Evolutionary conservation across 2,888 invertebrate genomes (phyloP).

Genomic region (Mesorhabditis spiculigera): DNA sequence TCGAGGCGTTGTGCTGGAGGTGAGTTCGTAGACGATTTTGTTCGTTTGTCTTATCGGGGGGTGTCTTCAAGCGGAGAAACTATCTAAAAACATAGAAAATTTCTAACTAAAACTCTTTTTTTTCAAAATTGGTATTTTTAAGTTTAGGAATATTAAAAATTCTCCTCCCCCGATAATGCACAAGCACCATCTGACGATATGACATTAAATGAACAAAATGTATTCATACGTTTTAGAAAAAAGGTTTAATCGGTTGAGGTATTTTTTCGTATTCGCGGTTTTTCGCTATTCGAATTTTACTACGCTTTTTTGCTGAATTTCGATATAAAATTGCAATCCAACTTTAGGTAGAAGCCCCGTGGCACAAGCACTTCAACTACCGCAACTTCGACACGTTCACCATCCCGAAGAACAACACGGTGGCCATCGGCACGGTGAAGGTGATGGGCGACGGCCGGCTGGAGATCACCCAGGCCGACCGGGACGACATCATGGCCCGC

Average conservation of each 20-base stretch:
- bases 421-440: conserved; percentile 43
- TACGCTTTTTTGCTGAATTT: not conserved
- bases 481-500: conserved; percentile 39
- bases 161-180: no score
- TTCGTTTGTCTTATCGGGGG: not conserved
- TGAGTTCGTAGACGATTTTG: conserved; percentile 8
- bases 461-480: conserved; percentile 43
- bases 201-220: no score
- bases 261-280: no score
- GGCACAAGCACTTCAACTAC: conserved; percentile 81
- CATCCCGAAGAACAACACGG: conserved; percentile 41
- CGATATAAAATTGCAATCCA: not conserved
- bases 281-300: not conserved
- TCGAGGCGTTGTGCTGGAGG: conserved; percentile 44
- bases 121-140: not conserved
- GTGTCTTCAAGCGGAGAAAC: not conserved
- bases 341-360: conserved; percentile 74
- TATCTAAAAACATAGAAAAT: not conserved
- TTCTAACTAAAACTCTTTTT: not conserved
- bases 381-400: conserved; percentile 40
- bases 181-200: no score
- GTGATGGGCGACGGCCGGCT: conserved; percentile 33
- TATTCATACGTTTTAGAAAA: no score
- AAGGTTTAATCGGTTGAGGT: no score
- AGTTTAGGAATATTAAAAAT: not conserved